Conservation (phyloP, 1,140 invertebrate genomes). For the Drosophila grimshawi region DNA sequence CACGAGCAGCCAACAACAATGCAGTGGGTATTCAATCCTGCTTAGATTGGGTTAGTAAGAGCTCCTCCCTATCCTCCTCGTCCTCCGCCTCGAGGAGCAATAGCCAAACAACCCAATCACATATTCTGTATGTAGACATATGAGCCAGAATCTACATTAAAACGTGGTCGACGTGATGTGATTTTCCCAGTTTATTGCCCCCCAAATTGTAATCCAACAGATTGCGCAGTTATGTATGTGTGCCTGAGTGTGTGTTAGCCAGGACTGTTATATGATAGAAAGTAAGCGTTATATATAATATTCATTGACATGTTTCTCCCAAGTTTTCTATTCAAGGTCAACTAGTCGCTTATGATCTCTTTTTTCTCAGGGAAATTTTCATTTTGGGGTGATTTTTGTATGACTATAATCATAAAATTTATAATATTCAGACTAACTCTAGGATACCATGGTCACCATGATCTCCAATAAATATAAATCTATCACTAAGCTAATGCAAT, state of each 20-base stretch:
- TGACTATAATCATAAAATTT: too few species aligned
- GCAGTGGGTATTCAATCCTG: too few species aligned
- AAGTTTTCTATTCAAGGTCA: too few species aligned
- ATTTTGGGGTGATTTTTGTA: too few species aligned
- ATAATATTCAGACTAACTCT: too few species aligned
- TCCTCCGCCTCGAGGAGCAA: too few species aligned
- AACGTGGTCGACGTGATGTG: conserved; percentile 43
- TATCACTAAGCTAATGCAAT: not conserved
- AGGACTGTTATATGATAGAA: not conserved
- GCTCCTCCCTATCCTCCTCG: too few species aligned
- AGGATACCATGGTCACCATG: too few species aligned
- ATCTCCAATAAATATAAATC: not conserved
- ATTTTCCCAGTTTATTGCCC: conserved; percentile 39
- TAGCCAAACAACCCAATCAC: conserved; percentile 20
- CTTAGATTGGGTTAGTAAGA: not conserved
- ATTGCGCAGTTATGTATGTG: conserved; percentile 6
- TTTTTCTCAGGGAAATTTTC: too few species aligned
- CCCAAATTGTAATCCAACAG: conserved; percentile 21
- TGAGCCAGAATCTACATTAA: conserved; percentile 27
- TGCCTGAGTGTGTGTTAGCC: not conserved
- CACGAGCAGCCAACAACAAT: conserved; percentile 2
- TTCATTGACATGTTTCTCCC: too few species aligned
- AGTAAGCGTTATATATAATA: too few species aligned
- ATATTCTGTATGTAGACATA: conserved; percentile 1
- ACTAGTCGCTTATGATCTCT: too few species aligned